Base-by-base conservation (phyloP, 2,113 vertebrate species). In the Paradisaea rubra region DNA sequence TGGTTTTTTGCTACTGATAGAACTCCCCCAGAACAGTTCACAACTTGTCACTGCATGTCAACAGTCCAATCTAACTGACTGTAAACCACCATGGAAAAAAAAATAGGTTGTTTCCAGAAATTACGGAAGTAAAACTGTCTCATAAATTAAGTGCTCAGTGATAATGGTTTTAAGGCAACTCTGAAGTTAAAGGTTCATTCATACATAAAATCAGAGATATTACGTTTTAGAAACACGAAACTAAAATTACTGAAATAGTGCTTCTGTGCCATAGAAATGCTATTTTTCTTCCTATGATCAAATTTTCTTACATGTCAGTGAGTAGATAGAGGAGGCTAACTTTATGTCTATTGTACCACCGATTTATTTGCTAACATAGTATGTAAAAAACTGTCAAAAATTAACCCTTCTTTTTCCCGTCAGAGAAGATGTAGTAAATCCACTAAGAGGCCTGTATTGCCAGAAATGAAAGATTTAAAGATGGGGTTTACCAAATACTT, bases 361-460 rank as follows among this genome's bases (percentile, higher is more conserved):
- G 21, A 81, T 61, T 78, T 86, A 45, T 73, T 78, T 90, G 23
- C 27, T 79, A 74, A 49, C 3, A 15, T 5, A 78, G 1, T 39
- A 78, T 57, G 68, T 88, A 61, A 94, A 96, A 95, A 84, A 5
- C 9, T 39, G 33, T 24, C 37, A 78, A 76, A 70, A 91, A 15
- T n/a, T 31, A 85, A 56, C 8, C 15, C n/a, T 23, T 23, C 9
- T 10, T 27, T 11, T 2, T 1, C 6, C 4, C 1, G 53, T 21
- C 30, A 17, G 27, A 91, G 45, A 76, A 79, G 19, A 73, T 49
- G 49, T 10, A 83, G 17, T 35, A 20, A 76, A 94, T 79, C 42
- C 11, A 47, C n/a, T n/a, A 35, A 59, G 25, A 72, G 23, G 14
- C 83, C 86, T 91, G 3, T 37, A 33, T 86, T 85, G 15, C 39